A percentile compares a stretch with the other conserved stretches of the same genome.
Evolutionary conservation across 2,113 vertebrate genomes (phyloP).

Genomic region (Rhinoderma darwinii): DNA sequence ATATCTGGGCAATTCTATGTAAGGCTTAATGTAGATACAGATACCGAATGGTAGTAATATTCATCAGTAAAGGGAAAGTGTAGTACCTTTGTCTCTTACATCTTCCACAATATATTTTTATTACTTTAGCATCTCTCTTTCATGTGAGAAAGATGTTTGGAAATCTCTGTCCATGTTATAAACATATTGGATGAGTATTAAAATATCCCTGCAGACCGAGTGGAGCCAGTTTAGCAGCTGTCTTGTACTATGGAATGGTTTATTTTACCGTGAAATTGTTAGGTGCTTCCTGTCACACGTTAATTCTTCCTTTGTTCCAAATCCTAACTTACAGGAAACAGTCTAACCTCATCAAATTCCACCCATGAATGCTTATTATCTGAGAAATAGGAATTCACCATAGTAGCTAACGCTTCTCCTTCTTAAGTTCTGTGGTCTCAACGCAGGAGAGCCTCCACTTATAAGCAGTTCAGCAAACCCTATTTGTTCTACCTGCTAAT

Average conservation of each 20-base stretch:
- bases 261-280: constrained; percentile 37
- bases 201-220: constrained; percentile 4
- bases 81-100: not conserved
- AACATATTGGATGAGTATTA: not conserved
- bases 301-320: constrained; percentile 51
- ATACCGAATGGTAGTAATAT: not conserved
- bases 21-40: too few relatives aligned
- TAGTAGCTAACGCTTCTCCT: not conserved
- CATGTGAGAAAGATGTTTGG: too few relatives aligned
- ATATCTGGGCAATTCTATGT: not conserved
- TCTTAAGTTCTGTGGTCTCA: not conserved
- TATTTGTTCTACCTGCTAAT: not conserved
- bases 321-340: constrained; percentile 33
- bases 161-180: not conserved
- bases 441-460: not conserved
- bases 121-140: too few relatives aligned
- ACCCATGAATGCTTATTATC: constrained; percentile 10
- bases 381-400: constrained; percentile 11
- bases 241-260: constrained; percentile 4
- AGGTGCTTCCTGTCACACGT: constrained; percentile 51
- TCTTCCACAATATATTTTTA: not conserved
- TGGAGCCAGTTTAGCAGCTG: constrained; percentile 50
- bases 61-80: not conserved
- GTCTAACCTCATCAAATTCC: constrained; percentile 43
- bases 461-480: not conserved